Evolutionary conservation across 2,113 vertebrate genomes (phyloP).

Genomic region (Grammomys dolichurus): DNA sequence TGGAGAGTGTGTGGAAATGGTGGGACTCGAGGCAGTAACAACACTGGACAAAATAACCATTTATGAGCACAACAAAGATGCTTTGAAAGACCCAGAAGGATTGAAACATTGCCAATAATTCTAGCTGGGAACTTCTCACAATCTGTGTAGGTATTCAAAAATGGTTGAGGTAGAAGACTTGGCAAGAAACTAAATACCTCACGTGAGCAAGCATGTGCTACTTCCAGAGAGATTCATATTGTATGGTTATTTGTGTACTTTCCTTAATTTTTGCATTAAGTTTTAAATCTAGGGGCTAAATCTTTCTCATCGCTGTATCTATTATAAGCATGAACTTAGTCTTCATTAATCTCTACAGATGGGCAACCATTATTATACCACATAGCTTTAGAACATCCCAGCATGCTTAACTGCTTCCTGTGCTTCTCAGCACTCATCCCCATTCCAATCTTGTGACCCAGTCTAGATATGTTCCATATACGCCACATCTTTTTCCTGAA

Average conservation of each 20-base stretch:
- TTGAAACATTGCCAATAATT: not conserved
- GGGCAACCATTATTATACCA: not conserved
- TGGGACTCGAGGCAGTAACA: not conserved
- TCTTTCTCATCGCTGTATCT: not conserved
- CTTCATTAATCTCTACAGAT: not conserved
- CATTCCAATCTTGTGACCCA: not conserved
- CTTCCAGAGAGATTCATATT: not conserved
- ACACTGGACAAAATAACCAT: not conserved
- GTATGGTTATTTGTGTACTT: not conserved
- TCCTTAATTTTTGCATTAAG: not conserved
- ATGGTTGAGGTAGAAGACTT: not conserved
- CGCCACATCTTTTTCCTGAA: constrained; percentile 36
- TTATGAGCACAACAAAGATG: not conserved
- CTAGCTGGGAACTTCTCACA: not conserved
- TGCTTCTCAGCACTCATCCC: not conserved
- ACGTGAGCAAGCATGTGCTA: not conserved
- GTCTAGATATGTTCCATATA: not conserved
- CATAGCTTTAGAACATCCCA: not conserved
- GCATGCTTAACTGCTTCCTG: not conserved
- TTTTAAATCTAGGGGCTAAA: not conserved
- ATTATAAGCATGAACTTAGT: not conserved
- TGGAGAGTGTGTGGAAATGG: not conserved
- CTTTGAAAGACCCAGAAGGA: not conserved
- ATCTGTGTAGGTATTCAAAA: not conserved
- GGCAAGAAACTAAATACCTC: not conserved